Evolutionary conservation across 30 jellyfish, hydroid and myxozoan species (phyloP).

Genomic region (Clytia hemisphaerica): DNA sequence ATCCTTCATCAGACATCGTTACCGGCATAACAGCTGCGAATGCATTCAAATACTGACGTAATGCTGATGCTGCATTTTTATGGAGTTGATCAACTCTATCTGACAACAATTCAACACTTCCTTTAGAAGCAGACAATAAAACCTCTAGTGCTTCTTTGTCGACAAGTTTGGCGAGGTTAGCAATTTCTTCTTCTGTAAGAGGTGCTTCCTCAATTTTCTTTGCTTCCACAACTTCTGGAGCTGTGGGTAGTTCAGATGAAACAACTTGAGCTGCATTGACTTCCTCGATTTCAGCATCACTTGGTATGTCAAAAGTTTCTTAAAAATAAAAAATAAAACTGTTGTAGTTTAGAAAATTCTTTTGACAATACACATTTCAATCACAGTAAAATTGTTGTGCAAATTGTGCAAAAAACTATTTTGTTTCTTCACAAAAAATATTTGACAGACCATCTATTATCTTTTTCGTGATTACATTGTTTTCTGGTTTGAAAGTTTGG

Average conservation of each 20-base stretch:
- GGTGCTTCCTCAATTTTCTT: too few relatives aligned
- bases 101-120: slow-evolving; percentile 11
- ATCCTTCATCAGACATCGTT: slow-evolving; percentile 22
- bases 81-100: slow-evolving; percentile 28
- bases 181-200: slow-evolving; percentile 13
- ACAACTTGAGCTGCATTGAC: neutral
- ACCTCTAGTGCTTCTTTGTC: slow-evolving; percentile 53
- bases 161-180: slow-evolving; percentile 3
- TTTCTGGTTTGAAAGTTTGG: too few relatives aligned
- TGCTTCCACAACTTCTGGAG: neutral
- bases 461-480: too few relatives aligned
- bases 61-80: slow-evolving; percentile 39
- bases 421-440: too few relatives aligned
- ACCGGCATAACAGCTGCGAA: slow-evolving; percentile 45
- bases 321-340: neutral
- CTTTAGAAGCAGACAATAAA: slow-evolving; percentile 36
- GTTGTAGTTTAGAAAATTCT: neutral
- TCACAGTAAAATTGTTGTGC: too few relatives aligned
- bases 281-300: neutral
- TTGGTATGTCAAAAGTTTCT: neutral
- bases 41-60: slow-evolving; percentile 36
- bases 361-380: too few relatives aligned
- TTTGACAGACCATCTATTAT: too few relatives aligned
- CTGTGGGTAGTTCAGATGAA: neutral
- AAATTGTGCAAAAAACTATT: too few relatives aligned